A percentile compares a stretch with the other conserved stretches of the same genome.
Evolutionary conservation across 2,113 vertebrate genomes (phyloP).

Genomic region (Ginglymostoma cirratum): DNA sequence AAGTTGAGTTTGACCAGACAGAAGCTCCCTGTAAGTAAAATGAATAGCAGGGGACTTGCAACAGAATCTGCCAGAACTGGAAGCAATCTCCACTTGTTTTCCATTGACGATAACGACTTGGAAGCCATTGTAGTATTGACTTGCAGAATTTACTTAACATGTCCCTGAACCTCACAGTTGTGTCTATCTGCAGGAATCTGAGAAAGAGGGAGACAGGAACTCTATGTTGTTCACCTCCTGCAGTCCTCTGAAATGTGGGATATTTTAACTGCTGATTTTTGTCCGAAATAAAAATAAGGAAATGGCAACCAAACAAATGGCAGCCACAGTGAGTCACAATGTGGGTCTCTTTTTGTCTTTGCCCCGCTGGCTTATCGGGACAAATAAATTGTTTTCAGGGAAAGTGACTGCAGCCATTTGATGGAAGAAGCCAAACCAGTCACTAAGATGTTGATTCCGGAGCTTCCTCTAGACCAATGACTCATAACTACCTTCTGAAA

Average conservation of each 20-base stretch:
- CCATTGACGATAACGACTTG: neutral
- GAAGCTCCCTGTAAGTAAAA: neutral
- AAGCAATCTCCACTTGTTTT: neutral
- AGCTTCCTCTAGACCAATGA: neutral
- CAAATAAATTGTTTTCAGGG: neutral
- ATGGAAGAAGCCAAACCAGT: neutral
- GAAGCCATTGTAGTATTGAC: too few relatives aligned
- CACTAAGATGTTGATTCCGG: neutral
- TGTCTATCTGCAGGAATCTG: too few relatives aligned
- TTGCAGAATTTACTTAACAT: too few relatives aligned
- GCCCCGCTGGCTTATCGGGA: neutral
- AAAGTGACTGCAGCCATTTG: neutral
- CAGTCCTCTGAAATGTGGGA: too few relatives aligned
- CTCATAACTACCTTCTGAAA: neutral
- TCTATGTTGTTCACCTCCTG: too few relatives aligned
- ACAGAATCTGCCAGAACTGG: neutral
- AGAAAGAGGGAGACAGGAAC: too few relatives aligned
- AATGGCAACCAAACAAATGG: too few relatives aligned
- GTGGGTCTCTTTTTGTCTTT: neutral
- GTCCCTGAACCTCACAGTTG: too few relatives aligned
- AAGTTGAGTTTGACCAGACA: neutral
- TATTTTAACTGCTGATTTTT: neutral
- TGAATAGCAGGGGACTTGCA: neutral
- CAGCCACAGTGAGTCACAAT: neutral
- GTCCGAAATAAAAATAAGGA: neutral